These are phyloP conservation scores for Etheostoma nigrum DNA, from an alignment of 2,797 vertebrate species.

Conservation along the genomic window DNA sequence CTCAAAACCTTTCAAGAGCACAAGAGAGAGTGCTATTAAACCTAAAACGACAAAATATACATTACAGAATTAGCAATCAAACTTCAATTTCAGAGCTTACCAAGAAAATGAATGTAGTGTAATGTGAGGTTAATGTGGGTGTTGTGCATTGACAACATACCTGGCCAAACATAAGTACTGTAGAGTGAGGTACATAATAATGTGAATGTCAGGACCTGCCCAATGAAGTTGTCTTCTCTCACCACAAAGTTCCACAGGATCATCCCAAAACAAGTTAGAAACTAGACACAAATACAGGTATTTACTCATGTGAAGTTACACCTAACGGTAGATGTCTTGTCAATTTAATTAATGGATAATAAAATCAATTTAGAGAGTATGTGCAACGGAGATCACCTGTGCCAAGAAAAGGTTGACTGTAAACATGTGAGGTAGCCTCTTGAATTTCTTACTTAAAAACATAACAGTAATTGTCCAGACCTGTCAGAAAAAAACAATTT, in stretches of 20 bases:
- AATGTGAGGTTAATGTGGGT: neutral
- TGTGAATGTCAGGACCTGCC: slow-evolving; percentile 91
- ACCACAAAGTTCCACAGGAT: slow-evolving; percentile 93
- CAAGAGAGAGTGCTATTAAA: slow-evolving; percentile 91
- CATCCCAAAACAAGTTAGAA: slow-evolving; percentile 92
- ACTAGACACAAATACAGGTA: slow-evolving; percentile 75
- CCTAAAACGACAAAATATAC: slow-evolving; percentile 77
- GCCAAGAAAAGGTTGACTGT: slow-evolving; percentile 93
- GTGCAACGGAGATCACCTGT: slow-evolving; percentile 86
- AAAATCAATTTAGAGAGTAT: neutral
- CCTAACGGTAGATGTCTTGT: neutral
- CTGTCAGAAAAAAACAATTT: slow-evolving; percentile 74
- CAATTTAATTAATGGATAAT: neutral
- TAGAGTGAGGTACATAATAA: slow-evolving; percentile 93
- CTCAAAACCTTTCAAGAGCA: slow-evolving; percentile 88
- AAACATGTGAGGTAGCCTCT: slow-evolving; percentile 92
- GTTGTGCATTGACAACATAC: slow-evolving; percentile 77
- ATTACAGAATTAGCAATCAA: slow-evolving; percentile 7
- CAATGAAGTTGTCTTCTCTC: slow-evolving; percentile 84
- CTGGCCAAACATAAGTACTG: slow-evolving; percentile 95
- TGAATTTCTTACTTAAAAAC: slow-evolving; percentile 93
- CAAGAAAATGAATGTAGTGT: neutral
- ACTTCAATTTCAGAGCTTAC: neutral
- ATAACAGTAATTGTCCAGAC: slow-evolving; percentile 93
- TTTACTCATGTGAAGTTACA: slow-evolving; percentile 10